Evolutionary conservation across 1,140 invertebrate genomes (phyloP), one percentile per base, ranked within the genome.

Genomic region (Akabosia matsudoensis): DNA sequence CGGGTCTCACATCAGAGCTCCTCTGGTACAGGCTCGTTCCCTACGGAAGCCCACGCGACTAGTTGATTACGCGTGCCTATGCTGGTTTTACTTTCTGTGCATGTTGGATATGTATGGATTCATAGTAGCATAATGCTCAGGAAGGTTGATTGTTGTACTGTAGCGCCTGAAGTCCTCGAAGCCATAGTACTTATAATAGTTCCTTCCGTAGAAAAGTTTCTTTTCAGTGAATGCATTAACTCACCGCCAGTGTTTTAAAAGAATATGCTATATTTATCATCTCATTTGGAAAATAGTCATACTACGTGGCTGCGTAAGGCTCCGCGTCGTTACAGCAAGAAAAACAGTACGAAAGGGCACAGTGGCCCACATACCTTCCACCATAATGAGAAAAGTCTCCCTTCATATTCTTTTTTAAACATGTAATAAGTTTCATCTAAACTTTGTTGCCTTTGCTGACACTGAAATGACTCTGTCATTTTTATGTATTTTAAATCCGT

Each of bases 1-100:
- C 37, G 3, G 13, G 24, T 31, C 61, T 67, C n/a, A n/a, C n/a
- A n/a, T n/a, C n/a, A n/a, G n/a, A n/a, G n/a, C 54, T 61, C 7
- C 18, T 45, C n/a, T n/a, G 54, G 54, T 61, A 61, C 7, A 18
- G 54, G 28, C 30, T 67, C 61, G 7, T 28, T 67, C 61, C 22
- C 61, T 30, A 24, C 31, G 61, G 28, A 67, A 67, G 61, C 61
- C 61, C 61, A 67, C 61, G 61, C 61, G 61, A 67, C 61, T 30
- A 24, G 22, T 4, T 16, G 61, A 31, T 67, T 67, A 67, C 61
- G 61, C 61, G 61, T 67, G 61, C 61, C 61, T 61, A 10, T 45
- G 54, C 13, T n/a, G 13, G 26, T 67, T 24, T 22, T 67, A 16
- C 61, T 61, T 22, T 24, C 10, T 22, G 18, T 45, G 37, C 37